Conservation (phyloP, 2,797 vertebrate genomes). For the Tragelaphus oryx region DNA sequence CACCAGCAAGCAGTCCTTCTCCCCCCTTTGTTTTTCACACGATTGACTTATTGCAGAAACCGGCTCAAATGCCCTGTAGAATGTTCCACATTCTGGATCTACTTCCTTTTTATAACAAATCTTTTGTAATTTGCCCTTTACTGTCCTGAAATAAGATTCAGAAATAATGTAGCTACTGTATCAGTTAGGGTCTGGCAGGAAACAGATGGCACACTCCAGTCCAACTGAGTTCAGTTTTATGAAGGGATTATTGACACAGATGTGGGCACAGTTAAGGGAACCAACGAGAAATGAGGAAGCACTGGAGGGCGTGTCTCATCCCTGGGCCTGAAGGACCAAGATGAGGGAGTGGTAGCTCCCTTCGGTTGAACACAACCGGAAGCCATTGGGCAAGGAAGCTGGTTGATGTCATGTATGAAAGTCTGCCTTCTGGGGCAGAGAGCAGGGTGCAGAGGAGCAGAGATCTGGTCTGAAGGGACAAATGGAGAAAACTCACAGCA, state of each 20-base stretch:
- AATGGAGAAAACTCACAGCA: neutral
- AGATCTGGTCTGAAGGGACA: neutral
- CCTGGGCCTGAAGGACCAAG: neutral
- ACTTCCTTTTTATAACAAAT: constrained; percentile 32
- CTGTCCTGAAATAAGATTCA: constrained; percentile 47
- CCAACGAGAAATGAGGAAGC: neutral
- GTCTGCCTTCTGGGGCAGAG: neutral
- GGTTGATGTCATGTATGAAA: neutral
- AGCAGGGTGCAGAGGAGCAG: neutral
- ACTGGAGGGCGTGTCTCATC: neutral
- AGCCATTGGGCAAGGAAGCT: neutral
- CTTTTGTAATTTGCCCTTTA: constrained; percentile 51
- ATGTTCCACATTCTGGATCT: constrained; percentile 25
- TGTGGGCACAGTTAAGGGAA: constrained; percentile 30
- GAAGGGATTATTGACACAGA: constrained; percentile 51
- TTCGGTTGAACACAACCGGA: neutral
- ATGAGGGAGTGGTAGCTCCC: neutral
- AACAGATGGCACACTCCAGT: constrained; percentile 45
- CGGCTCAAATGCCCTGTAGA: neutral
- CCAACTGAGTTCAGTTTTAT: constrained; percentile 27
- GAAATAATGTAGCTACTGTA: constrained; percentile 58
- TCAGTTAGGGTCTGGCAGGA: constrained; percentile 42
- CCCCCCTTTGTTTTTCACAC: neutral
- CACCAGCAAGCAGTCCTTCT: neutral
- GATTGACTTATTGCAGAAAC: constrained; percentile 3